phyloP scores from a whole-genome alignment of 2,888 invertebrate genomes.

The Lasioglossum leucozonium region DNA sequence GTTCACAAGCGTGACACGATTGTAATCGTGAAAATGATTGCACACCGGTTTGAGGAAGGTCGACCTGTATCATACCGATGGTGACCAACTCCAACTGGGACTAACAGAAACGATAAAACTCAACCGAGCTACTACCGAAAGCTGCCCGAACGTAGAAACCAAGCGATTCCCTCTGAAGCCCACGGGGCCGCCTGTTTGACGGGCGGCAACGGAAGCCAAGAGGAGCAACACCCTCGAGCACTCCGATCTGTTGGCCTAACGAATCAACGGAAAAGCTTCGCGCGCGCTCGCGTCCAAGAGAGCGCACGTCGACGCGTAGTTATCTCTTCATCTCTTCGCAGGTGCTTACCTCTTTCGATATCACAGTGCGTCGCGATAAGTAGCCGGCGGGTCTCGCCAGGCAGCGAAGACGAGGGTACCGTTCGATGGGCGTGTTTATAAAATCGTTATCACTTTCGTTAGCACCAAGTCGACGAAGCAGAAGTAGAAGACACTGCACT shows the following conservation, averaged over 20 bases:
- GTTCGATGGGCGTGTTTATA: constrained; percentile 51
- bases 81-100: background rate
- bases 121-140: background rate
- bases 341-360: constrained; percentile 41
- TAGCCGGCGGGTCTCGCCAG: constrained; percentile 18
- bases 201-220: background rate
- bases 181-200: background rate
- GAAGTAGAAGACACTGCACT: constrained; percentile 82
- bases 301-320: background rate
- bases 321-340: background rate
- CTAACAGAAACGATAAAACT: background rate
- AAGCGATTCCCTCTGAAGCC: background rate
- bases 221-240: too few species aligned
- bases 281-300: background rate
- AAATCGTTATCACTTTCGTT: constrained; percentile 50
- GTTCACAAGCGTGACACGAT: background rate
- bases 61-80: too few species aligned
- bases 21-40: background rate
- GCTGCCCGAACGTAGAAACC: background rate
- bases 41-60: background rate
- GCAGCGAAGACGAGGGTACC: background rate
- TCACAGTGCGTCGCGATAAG: constrained; percentile 44
- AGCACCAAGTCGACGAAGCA: constrained; percentile 80
- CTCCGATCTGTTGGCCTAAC: background rate
- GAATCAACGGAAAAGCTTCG: background rate